Evolutionary conservation across 1,140 invertebrate species (phyloP).

Genomic region (Anoplophora glabripennis): DNA sequence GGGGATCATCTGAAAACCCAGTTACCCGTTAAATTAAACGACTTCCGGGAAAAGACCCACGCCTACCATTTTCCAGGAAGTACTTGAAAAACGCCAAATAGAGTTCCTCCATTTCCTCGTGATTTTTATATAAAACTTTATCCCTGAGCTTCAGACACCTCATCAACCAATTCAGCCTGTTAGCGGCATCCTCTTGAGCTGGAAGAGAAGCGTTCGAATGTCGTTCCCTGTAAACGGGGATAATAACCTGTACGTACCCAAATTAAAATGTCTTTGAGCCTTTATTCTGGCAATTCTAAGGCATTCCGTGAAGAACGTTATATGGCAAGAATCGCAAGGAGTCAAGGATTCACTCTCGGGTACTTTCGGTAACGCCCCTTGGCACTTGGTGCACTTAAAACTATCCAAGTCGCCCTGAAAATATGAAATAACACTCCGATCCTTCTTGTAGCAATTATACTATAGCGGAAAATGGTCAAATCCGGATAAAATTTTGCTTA

Average conservation of each 20-base stretch:
- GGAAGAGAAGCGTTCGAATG: not conserved
- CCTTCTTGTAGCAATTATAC: not conserved
- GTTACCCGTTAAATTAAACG: not conserved
- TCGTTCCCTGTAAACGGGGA: no score
- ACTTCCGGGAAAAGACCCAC: not conserved
- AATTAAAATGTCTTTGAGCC: no score
- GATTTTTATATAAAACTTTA: slow-evolving; percentile 39
- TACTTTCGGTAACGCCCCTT: slow-evolving; percentile 33
- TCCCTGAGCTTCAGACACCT: slow-evolving; percentile 32
- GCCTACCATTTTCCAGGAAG: slow-evolving; percentile 32
- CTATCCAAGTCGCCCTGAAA: slow-evolving; percentile 39
- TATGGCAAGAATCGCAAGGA: no score
- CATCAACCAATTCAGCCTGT: no score
- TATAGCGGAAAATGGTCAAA: not conserved
- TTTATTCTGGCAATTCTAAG: no score
- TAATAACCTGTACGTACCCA: no score
- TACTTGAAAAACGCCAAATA: slow-evolving; percentile 36
- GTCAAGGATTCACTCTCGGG: no score
- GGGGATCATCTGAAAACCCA: slow-evolving; percentile 29
- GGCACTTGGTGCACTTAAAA: slow-evolving; percentile 36
- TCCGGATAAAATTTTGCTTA: not conserved
- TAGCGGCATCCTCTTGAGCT: not conserved
- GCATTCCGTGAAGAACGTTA: no score
- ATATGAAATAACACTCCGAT: no score
- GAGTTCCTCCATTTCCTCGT: slow-evolving; percentile 37